Evolutionary conservation across 2,888 invertebrate genomes (phyloP).

Genomic region (Leptinotarsa haldemani): DNA sequence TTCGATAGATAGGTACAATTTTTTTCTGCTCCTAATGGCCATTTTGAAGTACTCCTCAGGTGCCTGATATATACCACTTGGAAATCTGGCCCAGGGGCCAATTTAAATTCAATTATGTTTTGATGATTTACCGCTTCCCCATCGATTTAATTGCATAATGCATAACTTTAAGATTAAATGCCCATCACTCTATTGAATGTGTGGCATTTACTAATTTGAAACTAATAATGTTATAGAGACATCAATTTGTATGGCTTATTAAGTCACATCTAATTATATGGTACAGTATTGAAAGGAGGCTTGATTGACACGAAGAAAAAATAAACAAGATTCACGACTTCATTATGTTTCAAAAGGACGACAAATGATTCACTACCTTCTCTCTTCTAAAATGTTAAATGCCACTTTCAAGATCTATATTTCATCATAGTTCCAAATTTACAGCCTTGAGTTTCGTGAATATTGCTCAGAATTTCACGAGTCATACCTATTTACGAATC

Average conservation of each 20-base stretch:
- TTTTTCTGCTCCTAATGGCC: too few species aligned
- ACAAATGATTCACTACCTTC: neutral
- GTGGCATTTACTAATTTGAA: too few species aligned
- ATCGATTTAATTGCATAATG: too few species aligned
- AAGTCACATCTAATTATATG: neutral
- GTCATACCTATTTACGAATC: too few species aligned
- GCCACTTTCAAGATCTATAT: neutral
- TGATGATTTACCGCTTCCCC: too few species aligned
- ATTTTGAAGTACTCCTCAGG: too few species aligned
- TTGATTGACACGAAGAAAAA: neutral
- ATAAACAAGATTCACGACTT: neutral
- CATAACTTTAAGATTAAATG: too few species aligned
- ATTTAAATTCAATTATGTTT: too few species aligned
- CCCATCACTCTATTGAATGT: too few species aligned
- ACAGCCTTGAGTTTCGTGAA: neutral
- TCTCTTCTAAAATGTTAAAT: neutral
- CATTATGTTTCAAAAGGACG: slow-evolving; percentile 3
- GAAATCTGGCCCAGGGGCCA: too few species aligned
- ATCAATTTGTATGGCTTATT: neutral
- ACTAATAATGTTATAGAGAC: neutral
- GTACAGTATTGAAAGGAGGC: neutral
- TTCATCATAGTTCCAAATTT: neutral
- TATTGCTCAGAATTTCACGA: neutral
- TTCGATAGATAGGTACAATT: too few species aligned
- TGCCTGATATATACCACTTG: too few species aligned